These are phyloP conservation scores for Sinohyriopsis cumingii DNA, from an alignment of 2,888 invertebrate species.

Conservation along the genomic window DNA sequence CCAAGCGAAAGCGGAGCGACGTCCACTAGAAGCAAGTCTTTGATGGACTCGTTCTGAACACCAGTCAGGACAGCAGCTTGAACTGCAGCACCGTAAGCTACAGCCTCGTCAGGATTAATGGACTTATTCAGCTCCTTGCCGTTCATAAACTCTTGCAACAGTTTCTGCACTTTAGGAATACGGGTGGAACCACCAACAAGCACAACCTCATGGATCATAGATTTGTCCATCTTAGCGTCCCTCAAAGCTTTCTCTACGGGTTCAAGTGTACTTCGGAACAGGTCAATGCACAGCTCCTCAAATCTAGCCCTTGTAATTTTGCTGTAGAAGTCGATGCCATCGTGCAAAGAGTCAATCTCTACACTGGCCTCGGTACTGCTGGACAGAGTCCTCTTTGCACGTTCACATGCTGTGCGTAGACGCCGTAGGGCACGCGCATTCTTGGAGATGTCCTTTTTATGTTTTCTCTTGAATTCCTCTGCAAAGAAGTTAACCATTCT, in stretches of 20 bases:
- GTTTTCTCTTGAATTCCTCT: slow-evolving; percentile 61
- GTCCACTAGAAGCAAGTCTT: slow-evolving; percentile 89
- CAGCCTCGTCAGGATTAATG: slow-evolving; percentile 96
- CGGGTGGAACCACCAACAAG: slow-evolving; percentile 80
- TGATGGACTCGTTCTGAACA: slow-evolving; percentile 78
- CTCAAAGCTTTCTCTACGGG: slow-evolving; percentile 85
- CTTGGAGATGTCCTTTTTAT: slow-evolving; percentile 54
- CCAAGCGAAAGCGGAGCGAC: slow-evolving; percentile 70
- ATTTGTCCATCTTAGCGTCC: slow-evolving; percentile 86
- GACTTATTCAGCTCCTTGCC: slow-evolving; percentile 61
- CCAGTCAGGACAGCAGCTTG: slow-evolving; percentile 80
- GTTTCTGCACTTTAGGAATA: slow-evolving; percentile 66
- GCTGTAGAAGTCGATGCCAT: slow-evolving; percentile 65
- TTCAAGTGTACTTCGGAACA: slow-evolving; percentile 78
- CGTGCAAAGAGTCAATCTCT: slow-evolving; percentile 64
- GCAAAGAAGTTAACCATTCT: slow-evolving; percentile 60
- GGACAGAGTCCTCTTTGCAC: slow-evolving; percentile 65
- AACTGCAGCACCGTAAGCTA: slow-evolving; percentile 79
- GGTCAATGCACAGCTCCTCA: slow-evolving; percentile 62
- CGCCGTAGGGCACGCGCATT: slow-evolving; percentile 59
- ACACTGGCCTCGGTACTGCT: slow-evolving; percentile 58
- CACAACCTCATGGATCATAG: slow-evolving; percentile 84
- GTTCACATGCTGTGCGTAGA: slow-evolving; percentile 63
- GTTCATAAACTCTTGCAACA: slow-evolving; percentile 64
- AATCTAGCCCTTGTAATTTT: slow-evolving; percentile 65